Conservation (phyloP, 2,113 vertebrate genomes). For the Rana temporaria region DNA sequence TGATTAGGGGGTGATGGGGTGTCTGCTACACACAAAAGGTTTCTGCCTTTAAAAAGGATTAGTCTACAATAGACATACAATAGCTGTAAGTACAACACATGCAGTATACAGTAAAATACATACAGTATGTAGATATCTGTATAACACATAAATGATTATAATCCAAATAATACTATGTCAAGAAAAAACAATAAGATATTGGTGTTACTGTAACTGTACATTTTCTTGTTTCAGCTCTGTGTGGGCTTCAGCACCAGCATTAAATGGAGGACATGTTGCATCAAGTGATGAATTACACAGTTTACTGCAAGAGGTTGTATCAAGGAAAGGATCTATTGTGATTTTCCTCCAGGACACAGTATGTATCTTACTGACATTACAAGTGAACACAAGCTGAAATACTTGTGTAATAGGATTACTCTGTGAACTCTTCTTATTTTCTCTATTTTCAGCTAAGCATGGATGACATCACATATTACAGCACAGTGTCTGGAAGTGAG, state of each 20-base stretch:
- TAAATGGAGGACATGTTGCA: conserved; percentile 62
- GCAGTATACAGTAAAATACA: no score
- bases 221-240: conserved; percentile 65
- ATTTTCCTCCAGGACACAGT: conserved; percentile 66
- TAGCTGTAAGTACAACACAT: no score
- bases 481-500: conserved; percentile 62
- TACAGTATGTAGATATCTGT: no score
- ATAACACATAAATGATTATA: no score
- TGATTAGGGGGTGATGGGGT: no score
- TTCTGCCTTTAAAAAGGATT: no score
- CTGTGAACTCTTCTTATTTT: conserved; percentile 57
- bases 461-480: conserved; percentile 67
- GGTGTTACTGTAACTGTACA: conserved; percentile 18
- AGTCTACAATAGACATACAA: no score
- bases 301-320: conserved; percentile 55
- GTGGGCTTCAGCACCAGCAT: conserved; percentile 57
- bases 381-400: no score
- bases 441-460: conserved; percentile 62
- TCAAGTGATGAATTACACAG: conserved; percentile 54
- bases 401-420: not conserved
- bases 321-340: conserved; percentile 59
- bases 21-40: no score
- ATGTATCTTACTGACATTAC: conserved; percentile 11
- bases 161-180: no score
- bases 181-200: no score